Evolutionary conservation across 2,113 vertebrate genomes (phyloP).

Genomic region (Urocolius indicus): DNA sequence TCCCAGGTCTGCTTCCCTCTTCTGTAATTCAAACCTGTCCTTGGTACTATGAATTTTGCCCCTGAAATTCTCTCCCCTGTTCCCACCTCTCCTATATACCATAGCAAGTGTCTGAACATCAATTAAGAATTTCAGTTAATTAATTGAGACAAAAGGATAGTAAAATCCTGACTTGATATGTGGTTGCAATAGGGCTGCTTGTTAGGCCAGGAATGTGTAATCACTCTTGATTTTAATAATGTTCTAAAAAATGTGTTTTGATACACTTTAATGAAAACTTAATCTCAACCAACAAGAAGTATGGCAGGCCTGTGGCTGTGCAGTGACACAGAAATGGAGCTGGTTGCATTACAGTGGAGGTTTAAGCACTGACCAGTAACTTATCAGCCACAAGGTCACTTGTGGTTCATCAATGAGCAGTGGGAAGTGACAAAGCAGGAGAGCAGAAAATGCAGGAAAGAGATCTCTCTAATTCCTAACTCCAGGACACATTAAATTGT

Average conservation of each 20-base stretch:
- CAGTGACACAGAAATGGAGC: background rate
- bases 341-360: background rate
- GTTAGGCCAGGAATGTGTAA: background rate
- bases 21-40: background rate
- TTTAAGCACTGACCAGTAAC: background rate
- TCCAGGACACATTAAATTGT: background rate
- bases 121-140: background rate
- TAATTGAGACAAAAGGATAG: background rate
- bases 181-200: fast-evolving
- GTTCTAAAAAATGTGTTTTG: background rate
- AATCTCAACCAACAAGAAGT: background rate
- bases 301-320: background rate
- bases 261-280: background rate
- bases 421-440: background rate
- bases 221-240: background rate
- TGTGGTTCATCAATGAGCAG: background rate
- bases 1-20: background rate
- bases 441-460: background rate
- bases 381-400: background rate
- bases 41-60: background rate
- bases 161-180: background rate
- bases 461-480: background rate
- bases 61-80: background rate
- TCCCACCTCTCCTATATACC: background rate
- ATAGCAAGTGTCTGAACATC: fast-evolving